Percentiles rank a stretch among this genome's conserved stretches.
Evolutionary conservation across 1,140 invertebrate genomes (phyloP).

Genomic region (Tetramorium alpestre): DNA sequence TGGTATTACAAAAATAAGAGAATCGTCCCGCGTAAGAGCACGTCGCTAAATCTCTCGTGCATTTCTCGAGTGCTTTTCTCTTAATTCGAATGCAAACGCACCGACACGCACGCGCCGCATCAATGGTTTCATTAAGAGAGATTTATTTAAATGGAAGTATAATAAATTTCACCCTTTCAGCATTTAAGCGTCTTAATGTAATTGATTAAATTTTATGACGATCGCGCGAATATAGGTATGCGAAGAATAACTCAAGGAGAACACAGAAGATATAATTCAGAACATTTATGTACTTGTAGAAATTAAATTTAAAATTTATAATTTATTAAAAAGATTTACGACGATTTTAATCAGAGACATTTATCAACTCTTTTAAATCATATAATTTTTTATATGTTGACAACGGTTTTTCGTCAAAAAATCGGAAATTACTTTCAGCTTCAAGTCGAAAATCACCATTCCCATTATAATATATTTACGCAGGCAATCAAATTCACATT

Average conservation of each 20-base stretch:
- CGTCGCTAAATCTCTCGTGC: background rate
- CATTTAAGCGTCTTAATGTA: background rate
- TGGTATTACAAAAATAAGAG: constrained; percentile 1
- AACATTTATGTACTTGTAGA: background rate
- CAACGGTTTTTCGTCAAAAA: background rate
- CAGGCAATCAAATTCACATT: constrained; percentile 41
- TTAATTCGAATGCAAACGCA: constrained; percentile 13
- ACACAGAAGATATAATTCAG: too few species aligned
- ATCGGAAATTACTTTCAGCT: background rate
- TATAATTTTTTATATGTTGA: background rate
- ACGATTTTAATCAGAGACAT: background rate
- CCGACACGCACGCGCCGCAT: constrained; percentile 6
- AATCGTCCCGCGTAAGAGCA: background rate
- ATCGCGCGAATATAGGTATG: background rate
- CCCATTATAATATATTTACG: background rate
- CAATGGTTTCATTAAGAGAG: background rate
- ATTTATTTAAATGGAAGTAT: background rate
- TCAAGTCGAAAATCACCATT: background rate
- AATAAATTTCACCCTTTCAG: background rate
- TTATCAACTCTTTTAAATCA: background rate
- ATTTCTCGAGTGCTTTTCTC: background rate
- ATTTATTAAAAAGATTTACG: background rate
- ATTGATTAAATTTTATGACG: background rate
- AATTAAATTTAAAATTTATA: background rate
- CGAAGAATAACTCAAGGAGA: background rate